Percentiles rank a stretch among this genome's conserved stretches.
Evolutionary conservation across 2,888 invertebrate species (phyloP).

Genomic region (Palloptera scutellata): DNA sequence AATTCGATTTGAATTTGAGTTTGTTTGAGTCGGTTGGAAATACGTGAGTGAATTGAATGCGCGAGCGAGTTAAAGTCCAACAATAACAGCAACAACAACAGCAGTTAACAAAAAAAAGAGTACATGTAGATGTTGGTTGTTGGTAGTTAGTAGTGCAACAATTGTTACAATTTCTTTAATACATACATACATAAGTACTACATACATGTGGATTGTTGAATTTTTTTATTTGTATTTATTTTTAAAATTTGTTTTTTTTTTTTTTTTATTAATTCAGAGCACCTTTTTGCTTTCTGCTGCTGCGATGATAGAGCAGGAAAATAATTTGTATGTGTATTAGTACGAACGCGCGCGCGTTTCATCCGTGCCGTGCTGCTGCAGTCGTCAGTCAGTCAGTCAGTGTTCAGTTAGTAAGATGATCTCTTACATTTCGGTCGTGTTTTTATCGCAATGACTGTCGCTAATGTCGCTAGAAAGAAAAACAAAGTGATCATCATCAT

Average conservation of each 20-base stretch:
- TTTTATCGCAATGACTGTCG: slow-evolving; percentile 31
- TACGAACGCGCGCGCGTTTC: slow-evolving; percentile 48
- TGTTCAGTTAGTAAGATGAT: slow-evolving; percentile 55
- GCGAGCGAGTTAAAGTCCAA: no score
- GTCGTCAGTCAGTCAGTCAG: no score
- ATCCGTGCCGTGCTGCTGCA: slow-evolving; percentile 12
- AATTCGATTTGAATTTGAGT: no score
- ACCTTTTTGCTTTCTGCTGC: slow-evolving; percentile 32
- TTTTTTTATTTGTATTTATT: slow-evolving; percentile 33
- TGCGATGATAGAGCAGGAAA: slow-evolving; percentile 45
- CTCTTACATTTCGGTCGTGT: slow-evolving; percentile 59
- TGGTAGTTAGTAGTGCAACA: not conserved
- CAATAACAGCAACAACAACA: no score
- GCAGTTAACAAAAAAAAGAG: no score
- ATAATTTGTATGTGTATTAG: slow-evolving; percentile 28
- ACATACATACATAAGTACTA: no score
- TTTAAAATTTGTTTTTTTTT: slow-evolving; percentile 40
- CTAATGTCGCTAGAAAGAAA: slow-evolving; percentile 3
- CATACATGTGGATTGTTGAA: slow-evolving; percentile 35
- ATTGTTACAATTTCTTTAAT: slow-evolving; percentile 30
- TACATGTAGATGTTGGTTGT: no score
- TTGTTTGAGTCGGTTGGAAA: no score
- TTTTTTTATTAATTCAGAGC: slow-evolving; percentile 55
- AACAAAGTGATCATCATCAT: no score
- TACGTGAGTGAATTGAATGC: no score